Evolutionary conservation across 2,888 invertebrate species (phyloP), one percentile per base, ranked within the genome.

Genomic region (Nomada hirtipes): DNA sequence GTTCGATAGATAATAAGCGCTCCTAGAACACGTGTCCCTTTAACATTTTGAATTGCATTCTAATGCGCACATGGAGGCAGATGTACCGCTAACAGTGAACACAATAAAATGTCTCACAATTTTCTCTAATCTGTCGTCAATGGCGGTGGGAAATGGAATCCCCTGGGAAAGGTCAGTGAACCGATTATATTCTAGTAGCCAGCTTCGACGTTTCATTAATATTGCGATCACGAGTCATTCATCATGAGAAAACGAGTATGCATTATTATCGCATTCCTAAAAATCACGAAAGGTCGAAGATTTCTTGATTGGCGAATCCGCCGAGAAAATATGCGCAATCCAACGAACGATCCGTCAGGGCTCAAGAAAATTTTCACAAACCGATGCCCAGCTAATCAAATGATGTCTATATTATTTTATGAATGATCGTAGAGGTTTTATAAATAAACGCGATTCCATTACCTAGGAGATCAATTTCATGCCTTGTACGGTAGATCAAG

Each of bases 31-130:
- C 44, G 13, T 44, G 50, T 52, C 65, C 60, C 53, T 10, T 63
- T 50, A 61, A 52, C 47, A 72, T 61, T 18, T 65, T 61, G 72
- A 68, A 73, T 69, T 70, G 55, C 20, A 53, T 61, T 69, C n/a
- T 63, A 60, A 55, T 60, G 65, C 13, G 52, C 61, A 44, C 18
- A 13, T 63, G 71, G 10, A 57, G 36, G 23, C 20, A 13, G 13
- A 0, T 23, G 29, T 72, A 53, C 72, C 59, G 60, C 60, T 73
- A 69, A n/a, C 13, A 53, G 20, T 15, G 23, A 26, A 23, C 13
- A 69, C 64, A 55, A 64, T 69, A 42, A 65, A 55, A 11, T 55
- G 47, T 80, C 80, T 23, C 74, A 74, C 69, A 60, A 82, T 80
- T 82, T 79, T 61, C 80, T 60, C 36, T 65, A 23, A 59, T 65